A percentile compares a stretch with the other conserved stretches of the same genome.
Evolutionary conservation across 2,797 vertebrate genomes (phyloP).

Genomic region (Parauchenoglanis ngamensis): DNA sequence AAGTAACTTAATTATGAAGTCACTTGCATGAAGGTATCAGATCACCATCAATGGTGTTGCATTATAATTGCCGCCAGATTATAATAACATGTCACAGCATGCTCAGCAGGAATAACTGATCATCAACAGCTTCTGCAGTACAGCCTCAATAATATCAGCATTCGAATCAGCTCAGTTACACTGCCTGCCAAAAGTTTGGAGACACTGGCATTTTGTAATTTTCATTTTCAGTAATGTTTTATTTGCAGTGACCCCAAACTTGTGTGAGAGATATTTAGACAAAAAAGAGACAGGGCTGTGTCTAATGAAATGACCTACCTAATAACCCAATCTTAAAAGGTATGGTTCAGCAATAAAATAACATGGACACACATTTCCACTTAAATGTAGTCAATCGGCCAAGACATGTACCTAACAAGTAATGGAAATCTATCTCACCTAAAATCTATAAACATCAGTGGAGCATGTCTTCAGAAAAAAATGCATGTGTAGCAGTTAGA

Average conservation of each 20-base stretch:
- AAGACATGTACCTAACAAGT: neutral
- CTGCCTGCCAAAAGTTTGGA: neutral
- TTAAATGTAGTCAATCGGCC: neutral
- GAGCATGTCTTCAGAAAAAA: neutral
- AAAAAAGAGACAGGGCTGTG: neutral
- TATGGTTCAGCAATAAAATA: neutral
- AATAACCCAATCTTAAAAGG: neutral
- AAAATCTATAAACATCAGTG: neutral
- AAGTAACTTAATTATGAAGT: slow-evolving; percentile 49
- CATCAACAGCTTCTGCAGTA: neutral
- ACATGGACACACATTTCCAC: neutral
- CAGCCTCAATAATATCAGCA: slow-evolving; percentile 1
- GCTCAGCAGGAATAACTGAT: slow-evolving; percentile 26
- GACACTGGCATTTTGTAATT: neutral
- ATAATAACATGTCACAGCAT: slow-evolving; percentile 25
- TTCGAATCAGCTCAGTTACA: neutral
- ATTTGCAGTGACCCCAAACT: neutral
- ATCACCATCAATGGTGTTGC: slow-evolving; percentile 36
- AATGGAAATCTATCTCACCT: neutral
- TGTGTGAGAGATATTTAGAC: neutral
- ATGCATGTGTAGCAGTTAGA: neutral
- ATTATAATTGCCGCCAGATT: slow-evolving; percentile 29
- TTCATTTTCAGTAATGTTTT: neutral
- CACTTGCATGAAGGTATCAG: slow-evolving; percentile 35
- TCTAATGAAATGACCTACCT: neutral